Conservation (phyloP, 2,888 invertebrate species). For the Shargacucullia verbasci region DNA sequence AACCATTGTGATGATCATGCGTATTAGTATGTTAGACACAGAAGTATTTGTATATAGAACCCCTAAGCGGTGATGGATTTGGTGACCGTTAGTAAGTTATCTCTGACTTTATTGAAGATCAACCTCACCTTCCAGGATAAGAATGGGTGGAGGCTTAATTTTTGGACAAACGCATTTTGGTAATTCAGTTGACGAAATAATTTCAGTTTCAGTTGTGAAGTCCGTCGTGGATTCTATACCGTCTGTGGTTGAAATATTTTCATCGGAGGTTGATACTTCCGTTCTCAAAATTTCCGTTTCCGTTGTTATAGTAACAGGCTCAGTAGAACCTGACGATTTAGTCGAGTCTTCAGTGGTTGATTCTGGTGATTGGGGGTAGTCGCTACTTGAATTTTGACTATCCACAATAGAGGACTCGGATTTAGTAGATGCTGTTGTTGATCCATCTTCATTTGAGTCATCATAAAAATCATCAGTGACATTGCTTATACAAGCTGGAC, state of each 20-base stretch:
- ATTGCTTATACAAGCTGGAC: slow-evolving; percentile 90
- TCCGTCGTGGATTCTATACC: slow-evolving; percentile 63
- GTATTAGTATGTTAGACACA: slow-evolving; percentile 76
- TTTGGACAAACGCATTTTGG: slow-evolving; percentile 82
- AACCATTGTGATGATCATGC: slow-evolving; percentile 65
- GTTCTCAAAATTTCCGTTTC: slow-evolving; percentile 35
- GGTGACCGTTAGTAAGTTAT: slow-evolving; percentile 84
- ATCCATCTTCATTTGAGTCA: slow-evolving; percentile 70
- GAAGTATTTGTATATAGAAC: slow-evolving; percentile 58
- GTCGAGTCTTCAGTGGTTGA: slow-evolving; percentile 35
- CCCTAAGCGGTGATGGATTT: slow-evolving; percentile 70
- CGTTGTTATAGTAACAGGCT: slow-evolving; percentile 40
- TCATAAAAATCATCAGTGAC: slow-evolving; percentile 78
- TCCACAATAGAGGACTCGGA: slow-evolving; percentile 27
- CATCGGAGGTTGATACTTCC: slow-evolving; percentile 43
- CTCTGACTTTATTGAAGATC: slow-evolving; percentile 72
- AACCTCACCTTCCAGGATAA: slow-evolving; percentile 95
- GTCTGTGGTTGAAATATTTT: slow-evolving; percentile 52
- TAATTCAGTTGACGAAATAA: slow-evolving; percentile 65
- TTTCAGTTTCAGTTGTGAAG: slow-evolving; percentile 65
- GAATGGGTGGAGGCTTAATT: slow-evolving; percentile 90
- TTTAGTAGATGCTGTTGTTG: slow-evolving; percentile 50
- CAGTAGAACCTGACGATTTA: slow-evolving; percentile 42
- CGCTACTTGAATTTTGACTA: slow-evolving; percentile 30
- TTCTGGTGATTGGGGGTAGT: slow-evolving; percentile 53